Percentiles rank a stretch among this genome's conserved stretches.
Evolutionary conservation across 1,140 invertebrate species (phyloP).

Genomic region (Hestina assimilis): DNA sequence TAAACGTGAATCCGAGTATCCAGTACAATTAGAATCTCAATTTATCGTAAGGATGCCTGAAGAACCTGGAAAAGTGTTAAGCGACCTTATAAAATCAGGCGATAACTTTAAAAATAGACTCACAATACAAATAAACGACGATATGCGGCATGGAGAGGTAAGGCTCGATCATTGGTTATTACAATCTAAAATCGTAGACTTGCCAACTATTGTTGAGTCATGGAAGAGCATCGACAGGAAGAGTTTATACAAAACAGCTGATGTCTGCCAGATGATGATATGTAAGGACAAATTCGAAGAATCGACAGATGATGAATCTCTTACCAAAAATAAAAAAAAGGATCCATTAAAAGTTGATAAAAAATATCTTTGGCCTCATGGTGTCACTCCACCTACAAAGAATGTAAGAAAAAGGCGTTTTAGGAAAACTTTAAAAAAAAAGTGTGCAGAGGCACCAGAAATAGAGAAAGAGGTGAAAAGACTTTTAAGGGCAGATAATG

Average conservation of each 20-base stretch:
- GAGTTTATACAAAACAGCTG: slow-evolving; percentile 98
- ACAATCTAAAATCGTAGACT: slow-evolving; percentile 93
- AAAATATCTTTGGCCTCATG: slow-evolving; percentile 96
- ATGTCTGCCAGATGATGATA: slow-evolving; percentile 95
- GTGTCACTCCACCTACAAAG: slow-evolving; percentile 95
- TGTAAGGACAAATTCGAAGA: slow-evolving; percentile 92
- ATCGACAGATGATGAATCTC: slow-evolving; percentile 88
- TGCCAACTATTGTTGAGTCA: slow-evolving; percentile 96
- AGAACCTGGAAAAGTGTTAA: slow-evolving; percentile 87
- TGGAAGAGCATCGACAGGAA: slow-evolving; percentile 97
- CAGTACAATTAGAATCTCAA: slow-evolving; percentile 92
- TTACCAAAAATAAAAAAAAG: slow-evolving; percentile 92
- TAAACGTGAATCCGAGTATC: slow-evolving; percentile 61
- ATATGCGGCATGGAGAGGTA: slow-evolving; percentile 93
- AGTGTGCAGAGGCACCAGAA: slow-evolving; percentile 97
- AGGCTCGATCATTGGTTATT: slow-evolving; percentile 93
- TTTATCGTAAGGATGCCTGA: slow-evolving; percentile 91
- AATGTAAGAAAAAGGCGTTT: slow-evolving; percentile 96
- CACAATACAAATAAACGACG: slow-evolving; percentile 91
- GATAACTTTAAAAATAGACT: slow-evolving; percentile 92
- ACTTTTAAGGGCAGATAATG: slow-evolving; percentile 93
- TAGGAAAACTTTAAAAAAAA: slow-evolving; percentile 97
- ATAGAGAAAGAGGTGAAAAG: slow-evolving; percentile 98
- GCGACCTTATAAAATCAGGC: slow-evolving; percentile 88
- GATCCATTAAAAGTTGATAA: slow-evolving; percentile 96